Base-by-base conservation (phyloP, 2,888 invertebrate species). In the Drosophila vallismaia region DNA sequence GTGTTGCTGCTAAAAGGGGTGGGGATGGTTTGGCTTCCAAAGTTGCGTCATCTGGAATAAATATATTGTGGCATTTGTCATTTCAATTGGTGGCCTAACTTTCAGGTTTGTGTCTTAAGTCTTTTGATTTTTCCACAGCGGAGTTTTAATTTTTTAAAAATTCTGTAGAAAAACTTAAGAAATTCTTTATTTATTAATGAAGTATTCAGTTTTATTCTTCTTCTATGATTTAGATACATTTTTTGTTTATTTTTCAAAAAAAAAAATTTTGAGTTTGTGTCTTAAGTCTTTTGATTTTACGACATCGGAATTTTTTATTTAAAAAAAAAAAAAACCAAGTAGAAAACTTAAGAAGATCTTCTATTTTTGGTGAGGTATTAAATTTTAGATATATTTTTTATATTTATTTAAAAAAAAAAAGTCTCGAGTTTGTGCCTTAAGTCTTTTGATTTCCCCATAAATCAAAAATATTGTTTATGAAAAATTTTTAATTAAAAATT, bases 31-130 rank as follows among this genome's bases (percentile, higher is more conserved):
- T 19, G 60, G 12, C 7, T 24, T 6, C 29, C 10, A 24, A 56
- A 71, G 2, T 68, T 71, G 62, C 68, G 50, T 52, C 63, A 63
- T 38, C 29, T 36, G 10, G 64, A 24, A 29, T 44, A 36, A 24
- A 36, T 26, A 36, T 45, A 64, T 38, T 67, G 68, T 64, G 71
- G 40, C 71, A 69, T 49, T 69, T 51, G 51, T 71, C 46, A 51
- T 66, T 63, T 31, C 48, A 62, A 60, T 62, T 62, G 46, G 29
- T 24, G n/a, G 19, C 44, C 29, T 44, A 31, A 9, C 31, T 54
- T 9, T 14, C 44, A 31, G 38, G 53, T 42, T 53, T 53, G 53
- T 42, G 53, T 24, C 53, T 44, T 53, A 53, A 53, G 53, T 42
- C 40, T 28, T 54, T 54, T 24, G 53, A 31, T 44, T 52, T 53